Base-by-base conservation (phyloP, 2,797 vertebrate species). In the Vipera ursinii region DNA sequence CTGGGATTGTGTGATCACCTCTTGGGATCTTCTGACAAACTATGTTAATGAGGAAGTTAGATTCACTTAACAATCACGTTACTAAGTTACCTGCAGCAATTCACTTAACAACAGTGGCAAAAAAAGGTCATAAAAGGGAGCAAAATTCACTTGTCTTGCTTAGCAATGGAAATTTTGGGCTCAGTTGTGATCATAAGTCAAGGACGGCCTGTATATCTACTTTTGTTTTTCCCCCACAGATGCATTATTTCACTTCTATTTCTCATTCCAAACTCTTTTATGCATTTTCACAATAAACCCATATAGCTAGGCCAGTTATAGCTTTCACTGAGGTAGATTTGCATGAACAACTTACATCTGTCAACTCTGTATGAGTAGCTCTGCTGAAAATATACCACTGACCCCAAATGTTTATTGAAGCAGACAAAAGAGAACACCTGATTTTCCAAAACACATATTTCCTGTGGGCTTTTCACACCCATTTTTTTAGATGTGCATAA, bases 221-320 rank as follows among this genome's bases (percentile, higher is more conserved):
- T 95, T 96, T 93, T 91, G 93, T 92, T 26, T 92, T 28, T 1
- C 73, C 32, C 90, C 28, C 48, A 38, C 17, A 32, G 87, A 53
- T 0, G 13, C 8, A 60, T 28, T 85, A 28, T 14, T 26, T 55
- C 17, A 24, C 28, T 22, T 63, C 32, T 69, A 10, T 53, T 22
- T 65, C 60, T 65, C n/a, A 57, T 26, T 69, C 51, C 38, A 51
- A 14, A 59, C 14, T 13, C 26, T n/a, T 28, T 32, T 22, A 48
- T 26, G 55, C 6, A 3, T 48, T 28, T 15, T 51, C 48, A 86
- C 44, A 26, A 48, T 63, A 63, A 78, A 44, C 15, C 38, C 38
- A 44, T 78, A 78, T 10, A 10, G 38, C 17, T 78, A 78, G 69
- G 69, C 69, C 7, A 44, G 38, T 78, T 78, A 44, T 44, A 44